Percentiles rank a stretch among this genome's conserved stretches.
phyloP scores from a whole-genome alignment of 2,113 vertebrate genomes.

The Anser cygnoides region DNA sequence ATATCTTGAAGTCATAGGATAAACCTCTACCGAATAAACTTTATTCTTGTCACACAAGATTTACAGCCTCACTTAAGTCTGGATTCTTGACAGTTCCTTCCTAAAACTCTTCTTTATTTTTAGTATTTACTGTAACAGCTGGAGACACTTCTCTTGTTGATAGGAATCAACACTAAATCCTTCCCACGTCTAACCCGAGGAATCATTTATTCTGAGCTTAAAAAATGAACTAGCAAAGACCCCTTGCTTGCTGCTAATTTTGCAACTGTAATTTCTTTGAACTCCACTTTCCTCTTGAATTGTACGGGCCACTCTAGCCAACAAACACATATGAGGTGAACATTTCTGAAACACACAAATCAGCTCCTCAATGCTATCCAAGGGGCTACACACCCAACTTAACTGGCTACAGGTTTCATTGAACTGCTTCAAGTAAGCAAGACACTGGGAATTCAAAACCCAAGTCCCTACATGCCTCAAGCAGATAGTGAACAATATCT shows the following conservation, averaged over 20 bases:
- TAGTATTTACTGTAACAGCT: slow-evolving; percentile 37
- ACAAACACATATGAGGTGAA: neutral
- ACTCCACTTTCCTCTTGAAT: neutral
- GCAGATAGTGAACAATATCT: neutral
- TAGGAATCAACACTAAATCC: slow-evolving; percentile 31
- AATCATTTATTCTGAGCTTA: neutral
- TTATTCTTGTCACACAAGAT: slow-evolving; percentile 19
- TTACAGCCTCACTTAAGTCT: slow-evolving; percentile 2
- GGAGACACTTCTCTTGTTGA: slow-evolving; percentile 3
- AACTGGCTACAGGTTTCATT: neutral
- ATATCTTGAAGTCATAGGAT: slow-evolving; percentile 1
- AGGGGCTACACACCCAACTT: neutral
- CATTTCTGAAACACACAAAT: neutral
- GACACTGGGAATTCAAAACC: neutral
- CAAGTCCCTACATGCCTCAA: neutral
- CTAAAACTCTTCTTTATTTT: slow-evolving; percentile 36
- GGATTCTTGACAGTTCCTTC: slow-evolving; percentile 20
- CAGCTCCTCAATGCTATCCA: neutral
- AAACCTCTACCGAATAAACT: slow-evolving; percentile 8
- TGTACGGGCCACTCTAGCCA: neutral
- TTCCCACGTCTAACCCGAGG: neutral
- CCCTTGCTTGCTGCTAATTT: neutral
- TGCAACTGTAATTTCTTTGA: neutral
- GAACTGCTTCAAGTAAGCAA: neutral
- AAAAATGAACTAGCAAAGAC: neutral